phyloP scores from a whole-genome alignment of 1,140 invertebrate genomes.

The Lepidurus packardi region DNA sequence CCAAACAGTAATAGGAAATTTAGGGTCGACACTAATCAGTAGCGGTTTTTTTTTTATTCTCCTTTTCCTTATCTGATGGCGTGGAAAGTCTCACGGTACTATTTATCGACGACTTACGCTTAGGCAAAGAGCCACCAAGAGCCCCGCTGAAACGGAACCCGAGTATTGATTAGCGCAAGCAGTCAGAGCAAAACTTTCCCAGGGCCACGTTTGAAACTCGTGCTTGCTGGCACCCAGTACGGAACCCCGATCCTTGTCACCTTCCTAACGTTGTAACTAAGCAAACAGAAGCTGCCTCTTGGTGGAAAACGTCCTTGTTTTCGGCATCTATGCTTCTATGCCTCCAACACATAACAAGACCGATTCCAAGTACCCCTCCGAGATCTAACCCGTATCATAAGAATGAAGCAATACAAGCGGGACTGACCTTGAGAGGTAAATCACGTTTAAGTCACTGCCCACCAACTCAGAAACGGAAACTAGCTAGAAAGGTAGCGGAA shows the following conservation, averaged over 20 bases:
- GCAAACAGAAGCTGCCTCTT: not conserved
- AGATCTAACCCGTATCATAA: not conserved
- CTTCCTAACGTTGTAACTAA: not conserved
- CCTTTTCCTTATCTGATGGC: not conserved
- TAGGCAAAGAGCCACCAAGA: too few species aligned
- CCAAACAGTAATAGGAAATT: not conserved
- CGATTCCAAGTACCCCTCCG: not conserved
- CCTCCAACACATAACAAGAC: not conserved
- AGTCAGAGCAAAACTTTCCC: constrained; percentile 17
- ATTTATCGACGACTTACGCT: too few species aligned
- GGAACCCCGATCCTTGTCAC: not conserved
- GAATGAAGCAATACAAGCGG: not conserved
- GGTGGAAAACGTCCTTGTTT: not conserved
- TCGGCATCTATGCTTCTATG: not conserved
- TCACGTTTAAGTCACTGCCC: not conserved
- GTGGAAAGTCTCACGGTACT: not conserved
- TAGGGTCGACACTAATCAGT: not conserved
- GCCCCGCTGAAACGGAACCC: not conserved
- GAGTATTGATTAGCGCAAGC: constrained; percentile 4
- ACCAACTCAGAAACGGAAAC: not conserved
- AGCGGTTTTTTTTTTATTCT: not conserved
- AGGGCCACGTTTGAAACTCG: not conserved
- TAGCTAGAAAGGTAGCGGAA: too few species aligned
- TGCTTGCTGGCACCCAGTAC: constrained; percentile 9
- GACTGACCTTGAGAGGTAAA: not conserved